These are phyloP conservation scores for Diarsia mendica DNA, from an alignment of 2,888 invertebrate genomes.

Conservation along the genomic window DNA sequence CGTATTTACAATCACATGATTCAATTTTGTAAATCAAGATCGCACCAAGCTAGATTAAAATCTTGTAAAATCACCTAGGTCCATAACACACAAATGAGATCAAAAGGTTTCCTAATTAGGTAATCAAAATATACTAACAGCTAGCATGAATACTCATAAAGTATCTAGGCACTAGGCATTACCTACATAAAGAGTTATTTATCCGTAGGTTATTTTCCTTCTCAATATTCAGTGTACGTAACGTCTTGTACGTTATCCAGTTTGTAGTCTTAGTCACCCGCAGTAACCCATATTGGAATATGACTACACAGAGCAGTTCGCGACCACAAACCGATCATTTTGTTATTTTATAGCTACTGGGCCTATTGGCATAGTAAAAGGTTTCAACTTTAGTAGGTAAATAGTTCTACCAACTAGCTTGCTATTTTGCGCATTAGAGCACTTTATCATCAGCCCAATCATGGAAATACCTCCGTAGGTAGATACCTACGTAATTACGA, in stretches of 20 bases:
- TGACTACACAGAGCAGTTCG: slow-evolving; percentile 7
- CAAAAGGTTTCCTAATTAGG: slow-evolving; percentile 16
- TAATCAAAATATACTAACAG: slow-evolving; percentile 21
- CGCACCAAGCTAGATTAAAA: slow-evolving; percentile 54
- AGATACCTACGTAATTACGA: slow-evolving; percentile 12
- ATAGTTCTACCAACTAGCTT: slow-evolving; percentile 21
- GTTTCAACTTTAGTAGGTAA: slow-evolving; percentile 2
- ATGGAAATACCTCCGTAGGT: background rate
- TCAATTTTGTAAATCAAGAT: slow-evolving; percentile 43
- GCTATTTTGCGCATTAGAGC: slow-evolving; percentile 31
- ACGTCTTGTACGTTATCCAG: background rate
- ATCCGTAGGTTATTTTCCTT: background rate
- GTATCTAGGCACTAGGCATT: slow-evolving; percentile 50
- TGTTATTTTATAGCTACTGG: background rate
- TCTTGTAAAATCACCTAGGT: slow-evolving; percentile 12
- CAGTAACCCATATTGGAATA: background rate
- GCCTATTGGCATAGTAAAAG: slow-evolving; percentile 1
- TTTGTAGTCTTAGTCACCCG: background rate
- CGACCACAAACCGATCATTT: slow-evolving; percentile 1
- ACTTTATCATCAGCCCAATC: slow-evolving; percentile 20
- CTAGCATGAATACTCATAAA: slow-evolving; percentile 26
- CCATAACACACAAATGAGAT: slow-evolving; percentile 14
- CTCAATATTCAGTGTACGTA: background rate
- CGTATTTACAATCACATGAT: slow-evolving; percentile 51
- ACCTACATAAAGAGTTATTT: background rate